Percentiles rank a stretch among this genome's conserved stretches.
phyloP scores from a whole-genome alignment of 2,113 vertebrate species.

The Nannobrachium achirus region DNA sequence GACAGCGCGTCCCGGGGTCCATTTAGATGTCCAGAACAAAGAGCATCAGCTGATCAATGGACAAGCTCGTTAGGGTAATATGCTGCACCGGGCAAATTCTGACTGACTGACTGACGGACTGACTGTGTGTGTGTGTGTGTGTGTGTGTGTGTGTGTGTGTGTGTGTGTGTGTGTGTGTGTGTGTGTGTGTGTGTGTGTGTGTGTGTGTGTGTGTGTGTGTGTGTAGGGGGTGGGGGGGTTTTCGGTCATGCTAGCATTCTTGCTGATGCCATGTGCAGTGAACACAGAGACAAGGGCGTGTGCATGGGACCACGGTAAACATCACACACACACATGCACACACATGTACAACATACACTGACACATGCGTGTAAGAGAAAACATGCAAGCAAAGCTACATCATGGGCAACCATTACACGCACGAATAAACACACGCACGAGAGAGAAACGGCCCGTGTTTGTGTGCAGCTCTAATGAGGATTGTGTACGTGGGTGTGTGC shows the following conservation, averaged over 20 bases:
- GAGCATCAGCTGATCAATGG: constrained; percentile 74
- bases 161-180: too few relatives aligned
- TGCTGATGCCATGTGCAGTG: neutral
- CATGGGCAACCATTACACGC: neutral
- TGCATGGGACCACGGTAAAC: neutral
- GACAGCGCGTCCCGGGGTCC: constrained; percentile 61
- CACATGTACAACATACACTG: neutral
- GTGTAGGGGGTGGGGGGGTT: constrained; percentile 6
- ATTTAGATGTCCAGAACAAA: constrained; percentile 69
- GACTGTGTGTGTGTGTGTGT: too few relatives aligned
- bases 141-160: too few relatives aligned
- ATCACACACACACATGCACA: constrained; percentile 8
- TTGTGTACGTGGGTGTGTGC: too few relatives aligned
- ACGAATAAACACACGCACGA: neutral
- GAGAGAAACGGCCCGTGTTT: constrained; percentile 30
- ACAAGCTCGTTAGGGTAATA: constrained; percentile 67
- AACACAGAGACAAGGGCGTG: neutral
- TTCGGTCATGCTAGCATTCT: constrained; percentile 7
- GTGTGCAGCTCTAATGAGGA: constrained; percentile 46
- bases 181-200: too few relatives aligned
- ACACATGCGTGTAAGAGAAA: neutral
- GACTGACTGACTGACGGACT: constrained; percentile 16
- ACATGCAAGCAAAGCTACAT: too few relatives aligned
- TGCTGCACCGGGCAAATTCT: constrained; percentile 59
- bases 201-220: constrained; percentile 31